Conservation (phyloP, 2,113 vertebrate species). For the Elanus axillaris region DNA sequence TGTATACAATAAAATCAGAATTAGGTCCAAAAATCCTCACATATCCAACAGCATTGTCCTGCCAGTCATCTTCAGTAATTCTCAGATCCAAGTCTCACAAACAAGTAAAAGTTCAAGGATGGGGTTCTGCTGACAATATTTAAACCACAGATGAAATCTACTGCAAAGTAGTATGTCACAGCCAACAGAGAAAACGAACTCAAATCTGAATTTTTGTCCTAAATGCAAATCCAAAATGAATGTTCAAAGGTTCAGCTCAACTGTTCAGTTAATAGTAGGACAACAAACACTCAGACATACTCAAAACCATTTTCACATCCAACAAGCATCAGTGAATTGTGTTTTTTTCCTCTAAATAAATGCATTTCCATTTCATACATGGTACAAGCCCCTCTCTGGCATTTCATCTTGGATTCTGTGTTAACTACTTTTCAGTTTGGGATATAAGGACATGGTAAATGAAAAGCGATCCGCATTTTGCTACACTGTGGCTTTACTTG, state of each 20-base stretch:
- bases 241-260: background rate
- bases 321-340: background rate
- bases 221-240: background rate
- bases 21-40: background rate
- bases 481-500: slow-evolving; percentile 1
- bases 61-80: background rate
- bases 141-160: background rate
- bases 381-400: background rate
- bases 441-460: background rate
- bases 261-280: background rate
- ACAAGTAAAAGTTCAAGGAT: background rate
- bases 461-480: background rate
- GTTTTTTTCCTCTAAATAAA: background rate
- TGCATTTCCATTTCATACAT: background rate
- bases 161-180: background rate
- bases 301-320: background rate
- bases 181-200: background rate
- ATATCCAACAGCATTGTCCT: background rate
- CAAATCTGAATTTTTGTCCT: background rate
- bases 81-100: background rate
- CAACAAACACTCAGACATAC: background rate
- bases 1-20: background rate
- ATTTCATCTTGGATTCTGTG: background rate
- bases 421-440: background rate
- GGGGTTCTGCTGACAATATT: background rate